phyloP scores from a whole-genome alignment of 2,888 invertebrate genomes.

The Hesperia comma region DNA sequence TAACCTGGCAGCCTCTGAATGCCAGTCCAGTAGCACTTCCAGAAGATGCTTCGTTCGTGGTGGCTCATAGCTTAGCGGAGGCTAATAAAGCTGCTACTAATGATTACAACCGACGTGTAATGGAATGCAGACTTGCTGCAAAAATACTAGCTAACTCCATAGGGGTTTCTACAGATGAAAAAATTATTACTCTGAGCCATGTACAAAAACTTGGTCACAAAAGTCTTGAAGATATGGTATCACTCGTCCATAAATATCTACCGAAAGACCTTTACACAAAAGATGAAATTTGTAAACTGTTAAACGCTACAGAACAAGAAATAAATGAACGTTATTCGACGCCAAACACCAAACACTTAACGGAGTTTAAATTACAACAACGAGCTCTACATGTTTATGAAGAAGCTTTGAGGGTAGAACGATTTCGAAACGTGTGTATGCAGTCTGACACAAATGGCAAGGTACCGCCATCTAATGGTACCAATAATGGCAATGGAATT shows the following conservation, averaged over 20 bases:
- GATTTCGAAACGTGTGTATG: constrained; percentile 88
- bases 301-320: constrained; percentile 84
- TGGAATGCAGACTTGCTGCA: constrained; percentile 96
- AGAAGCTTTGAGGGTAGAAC: constrained; percentile 93
- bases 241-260: constrained; percentile 85
- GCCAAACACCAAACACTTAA: constrained; percentile 85
- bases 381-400: constrained; percentile 95
- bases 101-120: constrained; percentile 96
- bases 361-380: constrained; percentile 90
- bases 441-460: constrained; percentile 58
- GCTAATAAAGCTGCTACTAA: constrained; percentile 97
- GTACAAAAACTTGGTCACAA: constrained; percentile 87
- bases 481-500: constrained; percentile 39
- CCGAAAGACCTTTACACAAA: constrained; percentile 87
- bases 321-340: constrained; percentile 80
- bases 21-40: constrained; percentile 92
- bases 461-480: constrained; percentile 50
- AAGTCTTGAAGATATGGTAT: constrained; percentile 87
- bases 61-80: constrained; percentile 94
- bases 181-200: constrained; percentile 87
- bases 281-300: constrained; percentile 85
- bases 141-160: constrained; percentile 84
- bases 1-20: constrained; percentile 95
- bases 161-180: constrained; percentile 84
- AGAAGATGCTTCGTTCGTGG: constrained; percentile 92